phyloP scores from a whole-genome alignment of 2,797 vertebrate species.

The Uromys caudimaculatus region DNA sequence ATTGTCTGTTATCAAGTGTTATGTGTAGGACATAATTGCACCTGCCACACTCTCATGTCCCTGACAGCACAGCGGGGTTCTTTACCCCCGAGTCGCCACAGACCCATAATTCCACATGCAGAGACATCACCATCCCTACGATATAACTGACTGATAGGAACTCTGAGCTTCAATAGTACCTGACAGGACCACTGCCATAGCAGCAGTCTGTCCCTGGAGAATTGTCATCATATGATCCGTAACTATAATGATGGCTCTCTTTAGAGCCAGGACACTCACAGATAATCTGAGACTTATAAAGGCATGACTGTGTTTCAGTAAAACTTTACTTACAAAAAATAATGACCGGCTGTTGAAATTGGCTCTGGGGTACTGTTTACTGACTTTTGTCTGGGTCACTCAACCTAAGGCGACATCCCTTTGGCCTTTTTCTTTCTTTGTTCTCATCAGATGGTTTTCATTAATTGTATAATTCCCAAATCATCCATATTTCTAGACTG shows the following conservation, averaged over 20 bases:
- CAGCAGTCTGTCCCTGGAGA: not conserved
- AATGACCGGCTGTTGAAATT: not conserved
- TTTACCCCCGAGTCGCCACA: not conserved
- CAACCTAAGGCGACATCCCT: not conserved
- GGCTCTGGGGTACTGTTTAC: not conserved
- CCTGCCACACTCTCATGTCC: not conserved
- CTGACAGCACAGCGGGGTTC: not conserved
- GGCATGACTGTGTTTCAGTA: not conserved
- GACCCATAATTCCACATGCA: not conserved
- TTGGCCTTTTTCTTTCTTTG: not conserved
- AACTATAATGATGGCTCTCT: not conserved
- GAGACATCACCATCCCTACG: not conserved
- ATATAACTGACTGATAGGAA: not conserved
- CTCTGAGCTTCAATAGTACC: not conserved
- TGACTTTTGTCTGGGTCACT: not conserved
- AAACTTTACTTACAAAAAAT: constrained; percentile 26
- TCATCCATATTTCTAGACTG: not conserved
- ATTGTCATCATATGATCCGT: too few species aligned
- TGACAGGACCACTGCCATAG: not conserved
- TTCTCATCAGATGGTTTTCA: not conserved
- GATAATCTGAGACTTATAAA: not conserved
- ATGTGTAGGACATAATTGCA: not conserved
- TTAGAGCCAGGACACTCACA: not conserved
- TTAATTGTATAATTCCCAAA: not conserved
- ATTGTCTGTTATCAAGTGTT: not conserved